Evolutionary conservation across 2,113 vertebrate genomes (phyloP), one percentile per base, ranked within the genome.

Genomic region (Aix galericulata): DNA sequence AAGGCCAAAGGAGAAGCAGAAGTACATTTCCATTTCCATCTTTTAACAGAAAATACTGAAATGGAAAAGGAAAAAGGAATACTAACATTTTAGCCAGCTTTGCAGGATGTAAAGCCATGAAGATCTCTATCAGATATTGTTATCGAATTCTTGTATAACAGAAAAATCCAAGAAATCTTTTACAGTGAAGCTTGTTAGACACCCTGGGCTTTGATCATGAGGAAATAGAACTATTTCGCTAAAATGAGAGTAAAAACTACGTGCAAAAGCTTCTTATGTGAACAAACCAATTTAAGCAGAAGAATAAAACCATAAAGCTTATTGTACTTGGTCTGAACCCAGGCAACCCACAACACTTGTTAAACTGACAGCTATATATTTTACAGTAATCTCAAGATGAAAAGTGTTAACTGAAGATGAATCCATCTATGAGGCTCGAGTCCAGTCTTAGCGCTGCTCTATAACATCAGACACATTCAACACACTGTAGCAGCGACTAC

Each of bases 271-370:
- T 89, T 75, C 63, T 83, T 52, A 69, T 72, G 74, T 17, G 36
- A 72, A 90, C 36, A 46, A 80, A 93, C 56, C 82, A 78, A 67
- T 67, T 96, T 56, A 82, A 55, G 44, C 55, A 53, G 88, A 91
- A 91, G 50, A 79, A 67, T 18, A 68, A 64, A 93, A 63, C 23
- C 0, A 0, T 11, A 52, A 38, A 42, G 36, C 36, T 89, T 63
- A 64, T 2, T 46, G 38, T 52, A 69, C 18, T 6, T 10, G n/a
- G 36, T 69, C 46, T 71, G 83, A 92, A 78, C 34, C 12, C 34
- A 82, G 31, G 16, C 64, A 86, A 71, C 15, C 44, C 67, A 64
- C 53, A 69, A 60, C 29, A 68, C 29, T 20, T 10, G 50, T 3
- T 59, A 58, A 86, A 44, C 42, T 29, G n/a, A 38, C 4, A 25